Percentiles rank a stretch among this genome's conserved stretches.
Evolutionary conservation across 30 jellyfish, hydroid and myxozoan species (phyloP).

Genomic region (Mastigias papua): DNA sequence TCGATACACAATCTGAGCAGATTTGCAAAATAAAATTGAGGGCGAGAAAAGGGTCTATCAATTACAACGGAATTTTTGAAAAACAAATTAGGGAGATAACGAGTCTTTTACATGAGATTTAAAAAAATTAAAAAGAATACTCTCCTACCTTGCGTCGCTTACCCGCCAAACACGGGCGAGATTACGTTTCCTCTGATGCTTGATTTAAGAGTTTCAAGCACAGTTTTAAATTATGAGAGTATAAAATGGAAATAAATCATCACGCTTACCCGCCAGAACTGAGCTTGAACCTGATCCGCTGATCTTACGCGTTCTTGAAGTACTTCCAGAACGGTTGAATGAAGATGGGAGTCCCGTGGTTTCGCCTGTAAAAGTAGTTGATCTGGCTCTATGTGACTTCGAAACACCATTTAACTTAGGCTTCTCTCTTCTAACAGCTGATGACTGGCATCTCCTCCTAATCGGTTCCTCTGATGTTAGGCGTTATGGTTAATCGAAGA

Average conservation of each 20-base stretch:
- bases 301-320: constrained; percentile 65
- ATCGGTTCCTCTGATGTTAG: constrained; percentile 71
- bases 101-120: too few species aligned
- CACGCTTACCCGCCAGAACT: constrained; percentile 73
- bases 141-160: too few species aligned
- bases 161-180: too few species aligned
- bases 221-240: not conserved
- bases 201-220: not conserved
- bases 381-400: constrained; percentile 59
- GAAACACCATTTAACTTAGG: constrained; percentile 31
- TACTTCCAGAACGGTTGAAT: constrained; percentile 45
- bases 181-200: too few species aligned
- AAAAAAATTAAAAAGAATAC: too few species aligned
- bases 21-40: too few species aligned
- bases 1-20: too few species aligned
- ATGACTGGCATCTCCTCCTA: constrained; percentile 72
- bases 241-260: not conserved
- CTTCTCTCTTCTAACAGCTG: constrained; percentile 61
- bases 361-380: constrained; percentile 89
- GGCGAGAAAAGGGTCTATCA: too few species aligned
- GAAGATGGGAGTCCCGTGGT: constrained; percentile 95
- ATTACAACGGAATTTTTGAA: too few species aligned
- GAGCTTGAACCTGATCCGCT: constrained; percentile 76
- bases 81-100: too few species aligned
- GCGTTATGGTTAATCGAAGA: constrained; percentile 56